These are phyloP conservation scores for Acanthurus lineatus DNA, from an alignment of 2,797 vertebrate species.

Conservation along the genomic window DNA sequence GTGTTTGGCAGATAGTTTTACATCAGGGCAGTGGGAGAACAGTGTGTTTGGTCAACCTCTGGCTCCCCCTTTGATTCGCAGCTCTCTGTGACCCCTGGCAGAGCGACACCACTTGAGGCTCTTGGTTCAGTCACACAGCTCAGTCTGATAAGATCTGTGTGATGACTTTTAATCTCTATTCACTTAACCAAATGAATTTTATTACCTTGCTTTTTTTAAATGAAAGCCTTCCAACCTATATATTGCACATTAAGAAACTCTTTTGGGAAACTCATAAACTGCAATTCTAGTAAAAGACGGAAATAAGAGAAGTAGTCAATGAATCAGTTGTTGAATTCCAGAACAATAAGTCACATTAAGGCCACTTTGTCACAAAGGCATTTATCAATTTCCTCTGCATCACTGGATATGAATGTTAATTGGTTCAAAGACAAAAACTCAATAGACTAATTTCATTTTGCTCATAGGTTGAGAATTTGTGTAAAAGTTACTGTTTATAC, in stretches of 20 bases:
- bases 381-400: background rate
- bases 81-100: slow-evolving; percentile 73
- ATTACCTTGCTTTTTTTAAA: slow-evolving; percentile 2
- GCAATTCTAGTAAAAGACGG: slow-evolving; percentile 16
- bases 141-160: slow-evolving; percentile 50
- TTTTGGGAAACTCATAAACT: slow-evolving; percentile 11
- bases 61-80: slow-evolving; percentile 80
- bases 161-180: slow-evolving; percentile 35
- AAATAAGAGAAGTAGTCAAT: slow-evolving; percentile 32
- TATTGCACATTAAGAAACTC: slow-evolving; percentile 5
- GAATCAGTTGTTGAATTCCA: slow-evolving; percentile 24
- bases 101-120: slow-evolving; percentile 67
- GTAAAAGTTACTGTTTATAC: background rate
- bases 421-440: background rate
- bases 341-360: background rate
- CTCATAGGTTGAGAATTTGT: background rate
- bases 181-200: slow-evolving; percentile 14
- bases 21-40: slow-evolving; percentile 84
- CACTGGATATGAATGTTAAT: background rate
- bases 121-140: slow-evolving; percentile 42
- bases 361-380: background rate
- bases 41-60: slow-evolving; percentile 84
- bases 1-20: slow-evolving; percentile 89
- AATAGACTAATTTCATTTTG: background rate
- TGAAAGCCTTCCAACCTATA: background rate